These are phyloP conservation scores for Corythoichthys haematopterus DNA, from an alignment of 2,113 vertebrate species.

Conservation along the genomic window DNA sequence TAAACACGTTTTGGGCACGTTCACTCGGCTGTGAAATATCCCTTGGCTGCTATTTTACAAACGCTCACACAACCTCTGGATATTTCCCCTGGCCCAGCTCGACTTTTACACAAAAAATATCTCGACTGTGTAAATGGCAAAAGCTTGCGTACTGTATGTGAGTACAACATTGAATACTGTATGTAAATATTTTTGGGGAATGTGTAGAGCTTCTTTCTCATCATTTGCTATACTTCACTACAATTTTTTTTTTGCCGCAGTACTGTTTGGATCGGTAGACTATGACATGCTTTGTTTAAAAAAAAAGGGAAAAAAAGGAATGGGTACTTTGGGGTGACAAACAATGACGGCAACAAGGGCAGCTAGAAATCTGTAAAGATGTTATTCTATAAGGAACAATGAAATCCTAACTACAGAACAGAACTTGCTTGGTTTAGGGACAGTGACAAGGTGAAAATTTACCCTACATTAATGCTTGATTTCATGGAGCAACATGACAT, in stretches of 20 bases:
- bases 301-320: background rate
- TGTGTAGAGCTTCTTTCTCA: background rate
- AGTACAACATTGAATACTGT: background rate
- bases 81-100: slow-evolving; percentile 48
- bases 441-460: no score
- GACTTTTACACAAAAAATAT: slow-evolving; percentile 34
- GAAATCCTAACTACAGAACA: no score
- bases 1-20: slow-evolving; percentile 47
- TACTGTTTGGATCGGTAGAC: background rate
- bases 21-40: slow-evolving; percentile 67
- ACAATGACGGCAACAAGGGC: no score
- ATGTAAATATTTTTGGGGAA: background rate
- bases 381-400: no score
- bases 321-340: background rate
- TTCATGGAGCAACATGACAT: no score
- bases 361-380: no score
- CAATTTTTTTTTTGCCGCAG: background rate
- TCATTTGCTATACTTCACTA: background rate
- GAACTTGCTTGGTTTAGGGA: no score
- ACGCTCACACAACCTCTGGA: slow-evolving; percentile 54
- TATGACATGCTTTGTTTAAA: background rate
- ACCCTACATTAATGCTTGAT: no score
- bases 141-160: slow-evolving; percentile 8
- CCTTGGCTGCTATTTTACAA: slow-evolving; percentile 58
- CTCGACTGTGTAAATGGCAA: slow-evolving; percentile 54